phyloP scores from a whole-genome alignment of 2,888 invertebrate species.

The Cheilosia variabilis region DNA sequence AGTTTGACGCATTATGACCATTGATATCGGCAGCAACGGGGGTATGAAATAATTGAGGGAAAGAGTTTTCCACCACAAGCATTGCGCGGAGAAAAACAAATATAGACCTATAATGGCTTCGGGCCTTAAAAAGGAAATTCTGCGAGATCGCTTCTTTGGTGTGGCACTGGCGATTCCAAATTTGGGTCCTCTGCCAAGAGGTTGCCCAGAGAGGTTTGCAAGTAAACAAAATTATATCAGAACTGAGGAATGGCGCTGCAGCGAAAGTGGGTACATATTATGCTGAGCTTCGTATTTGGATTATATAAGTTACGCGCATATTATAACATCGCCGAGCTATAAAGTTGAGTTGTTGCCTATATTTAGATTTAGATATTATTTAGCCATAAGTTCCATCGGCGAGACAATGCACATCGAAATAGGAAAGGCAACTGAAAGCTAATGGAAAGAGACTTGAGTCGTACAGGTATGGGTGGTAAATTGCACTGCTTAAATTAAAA shows the following conservation, averaged over 20 bases:
- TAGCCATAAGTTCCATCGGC: neutral
- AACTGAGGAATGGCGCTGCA: slow-evolving; percentile 10
- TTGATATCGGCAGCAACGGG: slow-evolving; percentile 8
- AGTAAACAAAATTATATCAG: slow-evolving; percentile 34
- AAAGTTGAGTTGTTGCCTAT: neutral
- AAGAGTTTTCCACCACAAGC: slow-evolving; percentile 33
- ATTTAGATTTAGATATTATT: neutral
- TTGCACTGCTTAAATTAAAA: too few species aligned
- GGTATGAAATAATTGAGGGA: slow-evolving; percentile 50
- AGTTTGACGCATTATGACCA: slow-evolving; percentile 46
- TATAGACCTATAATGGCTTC: slow-evolving; percentile 46
- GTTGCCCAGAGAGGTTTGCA: slow-evolving; percentile 7
- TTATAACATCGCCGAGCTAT: neutral
- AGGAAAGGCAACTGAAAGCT: neutral
- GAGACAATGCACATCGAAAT: too few species aligned
- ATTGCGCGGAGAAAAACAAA: neutral
- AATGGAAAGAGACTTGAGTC: neutral
- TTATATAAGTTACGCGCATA: neutral
- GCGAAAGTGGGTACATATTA: slow-evolving; percentile 18
- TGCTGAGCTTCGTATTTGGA: neutral
- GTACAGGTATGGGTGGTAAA: too few species aligned
- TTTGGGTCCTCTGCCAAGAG: slow-evolving; percentile 21
- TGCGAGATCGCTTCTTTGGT: slow-evolving; percentile 40
- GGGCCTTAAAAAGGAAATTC: slow-evolving; percentile 41
- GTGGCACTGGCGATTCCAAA: slow-evolving; percentile 53